Percentiles rank a stretch among this genome's conserved stretches.
These are phyloP conservation scores for Calliphora vicina DNA, from an alignment of 1,140 invertebrate species.

Conservation along the genomic window DNA sequence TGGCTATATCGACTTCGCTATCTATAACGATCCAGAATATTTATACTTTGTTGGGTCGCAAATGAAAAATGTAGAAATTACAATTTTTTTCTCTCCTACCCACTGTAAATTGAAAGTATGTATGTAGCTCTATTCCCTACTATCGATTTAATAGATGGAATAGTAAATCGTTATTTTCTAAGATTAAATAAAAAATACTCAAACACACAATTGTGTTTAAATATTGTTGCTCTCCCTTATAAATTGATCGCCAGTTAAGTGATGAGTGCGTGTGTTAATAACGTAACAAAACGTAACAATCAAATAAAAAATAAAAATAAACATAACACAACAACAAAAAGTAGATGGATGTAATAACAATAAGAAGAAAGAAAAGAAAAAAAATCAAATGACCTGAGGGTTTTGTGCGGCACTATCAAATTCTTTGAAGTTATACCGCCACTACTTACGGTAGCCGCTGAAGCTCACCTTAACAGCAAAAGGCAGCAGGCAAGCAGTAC, in stretches of 20 bases:
- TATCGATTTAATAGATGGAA: conserved; percentile 43
- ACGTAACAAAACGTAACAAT: conserved; percentile 30
- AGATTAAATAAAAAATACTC: background rate
- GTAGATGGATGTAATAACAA: background rate
- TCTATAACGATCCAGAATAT: too few species aligned
- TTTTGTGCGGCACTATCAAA: conserved; percentile 11
- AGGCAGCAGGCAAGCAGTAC: background rate
- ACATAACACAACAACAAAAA: background rate
- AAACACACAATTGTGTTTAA: background rate
- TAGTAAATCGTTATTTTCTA: background rate
- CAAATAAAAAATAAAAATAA: background rate
- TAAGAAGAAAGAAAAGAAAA: background rate
- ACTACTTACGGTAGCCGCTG: conserved; percentile 21
- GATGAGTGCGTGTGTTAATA: conserved; percentile 35
- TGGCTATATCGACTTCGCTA: too few species aligned
- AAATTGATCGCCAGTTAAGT: conserved; percentile 27
- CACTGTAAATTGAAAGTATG: background rate
- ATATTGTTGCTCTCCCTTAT: background rate
- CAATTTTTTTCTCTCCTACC: background rate
- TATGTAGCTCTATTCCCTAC: background rate
- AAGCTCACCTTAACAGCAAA: conserved; percentile 6
- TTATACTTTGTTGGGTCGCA: too few species aligned
- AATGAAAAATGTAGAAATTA: background rate
- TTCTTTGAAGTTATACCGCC: conserved; percentile 19
- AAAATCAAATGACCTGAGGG: conserved; percentile 20